Evolutionary conservation across 2,888 invertebrate species (phyloP).

Genomic region (Noctua janthe): DNA sequence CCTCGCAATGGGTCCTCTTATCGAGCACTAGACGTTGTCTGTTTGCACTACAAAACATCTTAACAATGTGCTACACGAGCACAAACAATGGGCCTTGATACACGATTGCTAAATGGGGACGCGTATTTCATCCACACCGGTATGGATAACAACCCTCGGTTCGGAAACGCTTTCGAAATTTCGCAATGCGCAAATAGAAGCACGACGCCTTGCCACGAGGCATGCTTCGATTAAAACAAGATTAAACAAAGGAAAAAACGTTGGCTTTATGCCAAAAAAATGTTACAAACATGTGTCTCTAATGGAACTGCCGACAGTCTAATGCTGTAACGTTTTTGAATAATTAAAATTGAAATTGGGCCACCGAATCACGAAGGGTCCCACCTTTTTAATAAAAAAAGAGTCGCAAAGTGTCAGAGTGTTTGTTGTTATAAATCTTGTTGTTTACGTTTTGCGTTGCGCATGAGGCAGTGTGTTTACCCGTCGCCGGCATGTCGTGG

Average conservation of each 20-base stretch:
- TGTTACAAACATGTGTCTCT: slow-evolving; percentile 66
- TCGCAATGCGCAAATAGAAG: slow-evolving; percentile 62
- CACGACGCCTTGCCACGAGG: slow-evolving; percentile 24
- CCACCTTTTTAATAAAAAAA: slow-evolving; percentile 52
- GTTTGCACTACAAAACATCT: slow-evolving; percentile 78
- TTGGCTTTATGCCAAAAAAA: slow-evolving; percentile 76
- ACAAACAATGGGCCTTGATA: slow-evolving; percentile 75
- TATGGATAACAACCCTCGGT: slow-evolving; percentile 57
- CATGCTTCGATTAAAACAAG: slow-evolving; percentile 51
- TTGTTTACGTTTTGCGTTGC: slow-evolving; percentile 72
- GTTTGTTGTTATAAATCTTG: slow-evolving; percentile 61
- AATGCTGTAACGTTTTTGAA: slow-evolving; percentile 64
- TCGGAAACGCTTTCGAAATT: slow-evolving; percentile 56
- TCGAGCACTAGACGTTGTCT: slow-evolving; percentile 77
- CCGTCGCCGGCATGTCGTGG: slow-evolving; percentile 71
- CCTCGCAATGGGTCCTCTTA: slow-evolving; percentile 74
- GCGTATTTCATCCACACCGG: slow-evolving; percentile 64
- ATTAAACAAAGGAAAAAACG: slow-evolving; percentile 58
- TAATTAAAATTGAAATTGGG: slow-evolving; percentile 53
- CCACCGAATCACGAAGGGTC: slow-evolving; percentile 19
- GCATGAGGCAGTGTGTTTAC: slow-evolving; percentile 77
- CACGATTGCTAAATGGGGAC: slow-evolving; percentile 73
- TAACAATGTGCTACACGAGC: slow-evolving; percentile 77
- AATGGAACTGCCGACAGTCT: slow-evolving; percentile 70
- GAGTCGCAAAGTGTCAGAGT: slow-evolving; percentile 53